Evolutionary conservation across 1,140 invertebrate species (phyloP).

Genomic region (Leucophenga varia): DNA sequence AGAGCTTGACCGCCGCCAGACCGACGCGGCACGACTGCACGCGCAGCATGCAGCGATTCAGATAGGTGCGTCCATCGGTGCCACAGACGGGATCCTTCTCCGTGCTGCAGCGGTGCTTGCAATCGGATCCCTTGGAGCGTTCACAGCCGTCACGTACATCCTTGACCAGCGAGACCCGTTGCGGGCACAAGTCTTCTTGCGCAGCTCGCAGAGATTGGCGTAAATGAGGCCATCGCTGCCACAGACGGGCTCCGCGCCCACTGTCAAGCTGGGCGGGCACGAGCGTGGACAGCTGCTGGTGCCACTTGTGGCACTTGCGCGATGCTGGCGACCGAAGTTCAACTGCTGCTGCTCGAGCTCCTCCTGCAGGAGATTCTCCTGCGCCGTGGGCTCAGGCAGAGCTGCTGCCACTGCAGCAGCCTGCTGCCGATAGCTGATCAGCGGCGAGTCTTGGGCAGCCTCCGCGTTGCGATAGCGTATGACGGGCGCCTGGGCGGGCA

Average conservation of each 20-base stretch:
- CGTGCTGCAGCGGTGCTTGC: constrained; percentile 76
- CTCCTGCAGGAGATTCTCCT: too few species aligned
- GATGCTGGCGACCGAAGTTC: constrained; percentile 30
- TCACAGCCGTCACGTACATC: constrained; percentile 67
- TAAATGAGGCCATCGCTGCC: constrained; percentile 86
- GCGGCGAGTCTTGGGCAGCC: constrained; percentile 33
- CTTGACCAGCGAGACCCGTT: constrained; percentile 61
- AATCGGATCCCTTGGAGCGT: constrained; percentile 67
- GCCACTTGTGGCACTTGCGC: constrained; percentile 33
- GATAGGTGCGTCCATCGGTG: constrained; percentile 84
- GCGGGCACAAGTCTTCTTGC: constrained; percentile 88
- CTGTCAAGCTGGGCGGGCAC: constrained; percentile 66
- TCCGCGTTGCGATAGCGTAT: constrained; percentile 48
- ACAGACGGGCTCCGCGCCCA: constrained; percentile 79
- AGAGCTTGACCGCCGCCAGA: constrained; percentile 62
- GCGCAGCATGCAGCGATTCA: constrained; percentile 86
- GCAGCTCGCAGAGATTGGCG: constrained; percentile 86
- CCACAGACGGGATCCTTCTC: constrained; percentile 88
- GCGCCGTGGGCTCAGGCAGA: constrained; percentile 22
- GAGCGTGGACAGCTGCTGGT: constrained; percentile 71
- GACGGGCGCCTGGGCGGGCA: constrained; percentile 45
- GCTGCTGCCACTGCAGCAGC: constrained; percentile 33
- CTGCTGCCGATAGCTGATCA: constrained; percentile 32
- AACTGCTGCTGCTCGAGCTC: too few species aligned
- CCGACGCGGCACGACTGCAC: constrained; percentile 70